Evolutionary conservation across 2,113 vertebrate genomes (phyloP).

Genomic region (Rhinopomastus cyanomelas): DNA sequence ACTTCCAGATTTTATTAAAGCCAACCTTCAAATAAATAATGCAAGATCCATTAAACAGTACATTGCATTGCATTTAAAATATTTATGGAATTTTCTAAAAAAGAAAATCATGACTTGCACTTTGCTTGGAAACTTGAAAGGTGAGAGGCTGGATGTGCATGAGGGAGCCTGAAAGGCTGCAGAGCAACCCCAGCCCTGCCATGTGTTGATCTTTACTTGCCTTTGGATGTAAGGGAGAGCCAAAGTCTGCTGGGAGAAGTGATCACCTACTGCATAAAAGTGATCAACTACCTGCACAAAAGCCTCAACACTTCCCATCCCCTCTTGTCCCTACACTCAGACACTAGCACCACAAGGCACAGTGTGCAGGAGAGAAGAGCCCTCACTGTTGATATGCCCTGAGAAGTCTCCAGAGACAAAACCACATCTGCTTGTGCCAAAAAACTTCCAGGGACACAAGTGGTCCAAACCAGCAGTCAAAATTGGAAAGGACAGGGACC

Average conservation of each 20-base stretch:
- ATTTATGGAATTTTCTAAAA: conserved; percentile 69
- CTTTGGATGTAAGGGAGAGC: background rate
- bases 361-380: background rate
- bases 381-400: background rate
- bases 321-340: background rate
- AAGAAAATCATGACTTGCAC: conserved; percentile 46
- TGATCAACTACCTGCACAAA: background rate
- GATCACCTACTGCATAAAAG: too few species aligned
- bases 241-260: too few species aligned
- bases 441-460: background rate
- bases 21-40: conserved; percentile 74
- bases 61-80: conserved; percentile 68
- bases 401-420: background rate
- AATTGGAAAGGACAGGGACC: background rate
- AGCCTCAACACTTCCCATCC: background rate
- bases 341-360: background rate
- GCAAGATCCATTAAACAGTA: conserved; percentile 52
- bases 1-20: conserved; percentile 47
- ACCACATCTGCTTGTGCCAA: background rate
- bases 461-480: background rate
- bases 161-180: background rate
- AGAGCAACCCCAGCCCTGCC: background rate
- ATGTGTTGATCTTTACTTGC: background rate
- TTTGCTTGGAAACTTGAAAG: conserved; percentile 42
- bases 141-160: background rate